phyloP scores from a whole-genome alignment of 1,140 invertebrate species.

The Euborellia annulipes region DNA sequence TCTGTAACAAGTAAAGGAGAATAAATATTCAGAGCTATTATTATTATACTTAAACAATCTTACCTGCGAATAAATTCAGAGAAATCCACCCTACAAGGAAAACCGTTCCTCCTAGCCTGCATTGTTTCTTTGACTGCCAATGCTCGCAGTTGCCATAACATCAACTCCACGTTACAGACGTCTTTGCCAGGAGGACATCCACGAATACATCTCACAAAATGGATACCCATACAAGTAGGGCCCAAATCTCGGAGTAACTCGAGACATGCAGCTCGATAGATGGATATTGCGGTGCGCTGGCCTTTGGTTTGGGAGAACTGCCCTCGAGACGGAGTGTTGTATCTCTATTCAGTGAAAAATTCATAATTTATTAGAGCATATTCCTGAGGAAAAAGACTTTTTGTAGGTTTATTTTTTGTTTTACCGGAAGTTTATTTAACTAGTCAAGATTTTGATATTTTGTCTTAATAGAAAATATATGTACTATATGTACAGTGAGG shows the following conservation, averaged over 20 bases:
- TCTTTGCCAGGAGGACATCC: constrained; percentile 30
- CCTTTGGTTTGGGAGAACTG: constrained; percentile 67
- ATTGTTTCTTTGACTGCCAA: constrained; percentile 72
- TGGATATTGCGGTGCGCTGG: constrained; percentile 54
- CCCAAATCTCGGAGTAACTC: constrained; percentile 69
- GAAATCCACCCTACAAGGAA: constrained; percentile 64
- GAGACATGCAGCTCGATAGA: constrained; percentile 65
- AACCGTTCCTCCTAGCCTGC: constrained; percentile 65
- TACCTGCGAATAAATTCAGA: constrained; percentile 75
- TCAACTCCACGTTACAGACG: constrained; percentile 51
- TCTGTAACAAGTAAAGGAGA: constrained; percentile 33
- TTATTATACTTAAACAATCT: constrained; percentile 11
- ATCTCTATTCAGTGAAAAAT: constrained; percentile 37
- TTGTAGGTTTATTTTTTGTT: too few species aligned
- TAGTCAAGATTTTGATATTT: too few species aligned
- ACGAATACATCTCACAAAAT: constrained; percentile 63
- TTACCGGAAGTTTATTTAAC: too few species aligned
- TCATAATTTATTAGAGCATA: too few species aligned
- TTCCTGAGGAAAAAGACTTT: too few species aligned
- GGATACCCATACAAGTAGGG: constrained; percentile 45
- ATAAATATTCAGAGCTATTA: too few species aligned
- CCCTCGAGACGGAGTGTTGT: constrained; percentile 52
- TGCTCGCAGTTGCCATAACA: constrained; percentile 64
- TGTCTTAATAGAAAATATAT: too few species aligned
- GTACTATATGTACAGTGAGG: too few species aligned